Evolutionary conservation across 2,113 vertebrate genomes (phyloP), one percentile per base, ranked within the genome.

Genomic region (Sylvicapra grimmia): DNA sequence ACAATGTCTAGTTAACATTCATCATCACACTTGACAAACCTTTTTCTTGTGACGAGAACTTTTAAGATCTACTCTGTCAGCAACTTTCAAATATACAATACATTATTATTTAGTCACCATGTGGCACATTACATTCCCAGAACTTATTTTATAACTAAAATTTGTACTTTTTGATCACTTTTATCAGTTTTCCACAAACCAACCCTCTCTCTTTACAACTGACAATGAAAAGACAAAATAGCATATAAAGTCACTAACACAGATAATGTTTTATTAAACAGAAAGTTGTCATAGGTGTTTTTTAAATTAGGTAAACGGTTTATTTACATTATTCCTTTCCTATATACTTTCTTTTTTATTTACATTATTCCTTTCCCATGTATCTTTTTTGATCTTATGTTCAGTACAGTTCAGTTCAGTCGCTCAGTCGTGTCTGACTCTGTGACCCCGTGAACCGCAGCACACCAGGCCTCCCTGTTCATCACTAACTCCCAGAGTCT

Each of bases 391-490:
- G 44, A 54, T 44, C 6, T 75, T 90, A 61, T 29, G 12, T 61
- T 61, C 59, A 61, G 59, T 29, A 6, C 27, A 61, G 2, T 61
- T 61, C 27, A 61, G 27, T 61, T 61, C 59, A 29, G 59, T 29
- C 2, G 0, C 27, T 29, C 59, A 61, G 25, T 29, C 11, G 0
- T 61, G 25, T 6, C 58, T 61, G 11, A 29, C 58, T 61, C 25
- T 61, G 58, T 0, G 10, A 59, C 11, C 58, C 58, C 58, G 13
- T 61, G 59, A 61, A 29, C 59, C 0, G 0, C 27, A 61, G 59
- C 5, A 61, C 59, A 61, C 27, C 27, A 61, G 59, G 27, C 5
- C 59, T 61, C 59, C 27, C 59, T 61, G 27, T 29, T 27, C 11
- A 29, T 61, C 59, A 61, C 59, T 61, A 61, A 29, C 27, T 61